Evolutionary conservation across 2,888 invertebrate species (phyloP).

Genomic region (Thecophora atra): DNA sequence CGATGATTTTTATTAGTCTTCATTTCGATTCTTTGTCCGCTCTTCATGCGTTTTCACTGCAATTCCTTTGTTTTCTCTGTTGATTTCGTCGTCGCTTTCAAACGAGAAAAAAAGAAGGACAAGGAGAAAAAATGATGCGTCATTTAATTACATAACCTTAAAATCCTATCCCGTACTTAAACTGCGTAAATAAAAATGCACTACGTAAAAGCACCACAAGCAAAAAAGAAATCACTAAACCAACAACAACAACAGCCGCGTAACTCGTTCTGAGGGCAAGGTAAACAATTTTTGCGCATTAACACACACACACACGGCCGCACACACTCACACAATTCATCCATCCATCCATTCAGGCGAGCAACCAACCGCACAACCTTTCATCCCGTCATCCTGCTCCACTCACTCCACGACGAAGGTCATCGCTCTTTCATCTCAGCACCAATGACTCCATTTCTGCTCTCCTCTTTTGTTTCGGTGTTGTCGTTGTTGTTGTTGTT

Average conservation of each 20-base stretch:
- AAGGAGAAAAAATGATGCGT: constrained; percentile 17
- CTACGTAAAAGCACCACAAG: constrained; percentile 12
- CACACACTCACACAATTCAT: constrained; percentile 26
- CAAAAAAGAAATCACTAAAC: constrained; percentile 21
- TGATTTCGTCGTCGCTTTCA: neutral
- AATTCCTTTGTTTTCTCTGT: neutral
- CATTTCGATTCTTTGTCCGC: neutral
- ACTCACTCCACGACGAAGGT: constrained; percentile 24
- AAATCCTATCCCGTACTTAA: constrained; percentile 14
- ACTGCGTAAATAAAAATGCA: constrained; percentile 3
- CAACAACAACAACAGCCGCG: neutral
- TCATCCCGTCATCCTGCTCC: constrained; percentile 9
- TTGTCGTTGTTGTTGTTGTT: constrained; percentile 4
- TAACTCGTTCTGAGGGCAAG: constrained; percentile 19
- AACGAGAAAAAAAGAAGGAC: too few species aligned
- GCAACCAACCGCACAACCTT: constrained; percentile 13
- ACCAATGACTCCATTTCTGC: constrained; percentile 29
- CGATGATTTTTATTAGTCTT: neutral
- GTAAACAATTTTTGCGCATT: constrained; percentile 22
- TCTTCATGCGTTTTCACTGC: neutral
- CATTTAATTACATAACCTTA: constrained; percentile 34
- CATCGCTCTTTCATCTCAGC: constrained; percentile 34
- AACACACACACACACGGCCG: neutral
- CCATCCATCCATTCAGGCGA: constrained; percentile 20
- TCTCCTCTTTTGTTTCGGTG: neutral